These are phyloP conservation scores for Melitaea athalia DNA, from an alignment of 2,888 invertebrate species.

Conservation along the genomic window DNA sequence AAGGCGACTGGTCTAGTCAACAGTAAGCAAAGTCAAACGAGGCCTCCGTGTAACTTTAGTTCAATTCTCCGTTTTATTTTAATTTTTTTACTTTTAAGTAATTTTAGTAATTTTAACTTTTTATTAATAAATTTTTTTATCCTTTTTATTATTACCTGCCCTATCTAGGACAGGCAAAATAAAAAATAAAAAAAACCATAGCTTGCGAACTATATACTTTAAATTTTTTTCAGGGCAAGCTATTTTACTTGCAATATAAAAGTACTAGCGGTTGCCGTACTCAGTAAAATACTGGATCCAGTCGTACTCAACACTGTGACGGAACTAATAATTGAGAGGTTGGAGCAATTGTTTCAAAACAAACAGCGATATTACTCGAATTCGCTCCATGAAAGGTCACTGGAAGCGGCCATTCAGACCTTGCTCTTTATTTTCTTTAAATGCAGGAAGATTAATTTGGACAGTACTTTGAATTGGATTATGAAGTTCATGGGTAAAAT, in stretches of 20 bases:
- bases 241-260: conserved; percentile 65
- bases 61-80: too few relatives aligned
- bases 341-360: conserved; percentile 59
- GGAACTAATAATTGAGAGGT: conserved; percentile 55
- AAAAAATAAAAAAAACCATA: too few relatives aligned
- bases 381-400: conserved; percentile 63
- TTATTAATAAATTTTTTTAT: too few relatives aligned
- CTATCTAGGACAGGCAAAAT: too few relatives aligned
- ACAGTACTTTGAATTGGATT: conserved; percentile 56
- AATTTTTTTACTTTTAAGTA: too few relatives aligned
- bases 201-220: too few relatives aligned
- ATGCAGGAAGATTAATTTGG: conserved; percentile 43
- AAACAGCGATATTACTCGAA: conserved; percentile 73
- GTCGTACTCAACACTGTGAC: conserved; percentile 51
- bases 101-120: too few relatives aligned
- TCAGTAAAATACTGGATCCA: conserved; percentile 54
- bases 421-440: conserved; percentile 57
- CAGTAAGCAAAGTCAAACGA: too few relatives aligned
- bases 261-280: conserved; percentile 50
- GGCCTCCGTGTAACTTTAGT: too few relatives aligned
- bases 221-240: conserved; percentile 53
- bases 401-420: conserved; percentile 64
- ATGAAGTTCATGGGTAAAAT: conserved; percentile 59
- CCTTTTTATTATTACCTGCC: too few relatives aligned
- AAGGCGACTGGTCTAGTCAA: too few relatives aligned